Conservation (phyloP, 23 tunicate species). For the Oikopleura albicans region DNA sequence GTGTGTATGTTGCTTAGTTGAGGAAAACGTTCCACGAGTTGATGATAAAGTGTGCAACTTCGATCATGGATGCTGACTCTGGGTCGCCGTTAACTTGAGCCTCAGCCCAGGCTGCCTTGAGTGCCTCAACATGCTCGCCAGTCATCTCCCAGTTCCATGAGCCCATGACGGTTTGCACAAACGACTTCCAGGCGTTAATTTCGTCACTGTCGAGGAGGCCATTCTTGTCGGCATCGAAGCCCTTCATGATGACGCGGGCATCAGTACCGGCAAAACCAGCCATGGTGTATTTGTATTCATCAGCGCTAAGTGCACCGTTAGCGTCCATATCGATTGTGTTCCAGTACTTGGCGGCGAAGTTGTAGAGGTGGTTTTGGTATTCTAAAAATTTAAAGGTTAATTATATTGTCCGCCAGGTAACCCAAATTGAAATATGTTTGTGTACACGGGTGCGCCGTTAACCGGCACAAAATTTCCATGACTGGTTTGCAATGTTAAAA, state of each 20-base stretch:
- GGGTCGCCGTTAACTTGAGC: neutral
- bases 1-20: too few relatives aligned
- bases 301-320: neutral
- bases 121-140: neutral
- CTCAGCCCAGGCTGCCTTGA: neutral
- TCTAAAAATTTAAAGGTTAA: too few relatives aligned
- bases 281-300: neutral
- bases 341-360: neutral
- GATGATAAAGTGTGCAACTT: neutral
- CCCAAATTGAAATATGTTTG: too few relatives aligned
- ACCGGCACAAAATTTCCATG: too few relatives aligned
- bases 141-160: neutral
- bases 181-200: neutral
- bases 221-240: neutral
- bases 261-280: neutral
- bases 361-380: neutral
- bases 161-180: too few relatives aligned
- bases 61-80: neutral
- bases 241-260: constrained; percentile 6
- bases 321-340: neutral
- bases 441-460: too few relatives aligned
- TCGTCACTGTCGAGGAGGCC: neutral
- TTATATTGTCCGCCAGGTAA: too few relatives aligned
- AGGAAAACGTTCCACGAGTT: neutral
- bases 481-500: too few relatives aligned